Evolutionary conservation across 2,797 vertebrate species (phyloP).

Genomic region (Chloroceryle amazona): DNA sequence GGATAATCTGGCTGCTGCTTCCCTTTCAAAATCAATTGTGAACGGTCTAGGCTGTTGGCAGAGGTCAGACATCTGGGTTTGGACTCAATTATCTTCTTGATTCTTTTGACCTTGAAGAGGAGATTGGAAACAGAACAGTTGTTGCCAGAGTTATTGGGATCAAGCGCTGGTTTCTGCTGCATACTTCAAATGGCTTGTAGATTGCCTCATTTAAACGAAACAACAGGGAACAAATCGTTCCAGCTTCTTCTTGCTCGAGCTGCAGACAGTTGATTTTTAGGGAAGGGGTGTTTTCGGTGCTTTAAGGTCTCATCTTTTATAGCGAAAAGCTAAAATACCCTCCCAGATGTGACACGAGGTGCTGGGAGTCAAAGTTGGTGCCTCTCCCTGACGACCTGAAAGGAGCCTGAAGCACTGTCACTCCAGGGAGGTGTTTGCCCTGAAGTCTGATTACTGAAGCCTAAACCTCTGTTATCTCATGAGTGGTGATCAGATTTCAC

Average conservation of each 20-base stretch:
- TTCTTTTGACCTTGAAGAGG: conserved; percentile 45
- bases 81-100: conserved; percentile 33
- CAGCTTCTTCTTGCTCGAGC: not conserved
- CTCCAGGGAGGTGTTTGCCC: not conserved
- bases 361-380: not conserved
- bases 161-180: conserved; percentile 16
- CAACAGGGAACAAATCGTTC: not conserved
- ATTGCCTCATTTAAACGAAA: conserved; percentile 12
- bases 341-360: not conserved
- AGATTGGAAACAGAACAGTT: conserved; percentile 39
- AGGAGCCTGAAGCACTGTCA: not conserved
- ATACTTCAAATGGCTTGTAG: not conserved
- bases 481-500: not conserved
- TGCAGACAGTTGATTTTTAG: not conserved
- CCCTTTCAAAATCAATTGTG: not conserved
- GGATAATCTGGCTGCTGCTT: not conserved
- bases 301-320: not conserved
- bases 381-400: not conserved
- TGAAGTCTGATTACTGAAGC: not conserved
- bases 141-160: conserved; percentile 38
- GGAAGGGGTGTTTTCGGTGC: not conserved
- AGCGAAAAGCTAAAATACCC: not conserved
- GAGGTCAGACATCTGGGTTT: conserved; percentile 26
- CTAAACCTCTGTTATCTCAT: not conserved
- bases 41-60: conserved; percentile 10